Evolutionary conservation across 2,888 invertebrate genomes (phyloP).

Genomic region (Euzetes globulus): DNA sequence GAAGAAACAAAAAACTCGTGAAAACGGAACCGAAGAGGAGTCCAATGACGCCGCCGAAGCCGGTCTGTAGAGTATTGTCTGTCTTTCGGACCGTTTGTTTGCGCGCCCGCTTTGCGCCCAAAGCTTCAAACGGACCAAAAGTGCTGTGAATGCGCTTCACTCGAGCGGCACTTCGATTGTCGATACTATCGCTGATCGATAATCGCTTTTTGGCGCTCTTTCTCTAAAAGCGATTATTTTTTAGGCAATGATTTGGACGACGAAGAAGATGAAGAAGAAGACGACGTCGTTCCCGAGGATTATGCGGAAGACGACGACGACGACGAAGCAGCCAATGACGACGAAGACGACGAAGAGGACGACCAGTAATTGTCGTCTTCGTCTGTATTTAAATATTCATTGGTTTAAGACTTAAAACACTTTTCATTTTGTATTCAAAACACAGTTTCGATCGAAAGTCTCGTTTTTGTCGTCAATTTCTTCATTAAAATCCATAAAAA

Average conservation of each 20-base stretch:
- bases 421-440: conserved; percentile 15
- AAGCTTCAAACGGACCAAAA: not conserved
- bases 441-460: no score
- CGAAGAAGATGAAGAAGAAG: conserved; percentile 34
- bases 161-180: not conserved
- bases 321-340: conserved; percentile 27
- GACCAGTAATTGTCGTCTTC: conserved; percentile 16
- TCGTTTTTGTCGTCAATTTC: not conserved
- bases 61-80: conserved; percentile 1
- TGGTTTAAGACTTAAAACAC: not conserved
- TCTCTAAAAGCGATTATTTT: no score
- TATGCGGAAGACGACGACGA: conserved; percentile 36
- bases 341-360: conserved; percentile 34
- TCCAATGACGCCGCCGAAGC: conserved; percentile 34
- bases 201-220: no score
- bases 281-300: conserved; percentile 36
- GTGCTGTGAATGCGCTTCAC: not conserved
- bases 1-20: conserved; percentile 31
- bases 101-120: no score
- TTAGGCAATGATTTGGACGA: conserved; percentile 32
- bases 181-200: conserved; percentile 2
- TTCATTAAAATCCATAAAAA: conserved; percentile 23
- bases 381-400: not conserved
- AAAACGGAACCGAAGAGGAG: conserved; percentile 35
- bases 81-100: not conserved